Evolutionary conservation across 1,140 invertebrate genomes (phyloP), one percentile per base, ranked within the genome.

Genomic region (Cataglyphis hispanica): DNA sequence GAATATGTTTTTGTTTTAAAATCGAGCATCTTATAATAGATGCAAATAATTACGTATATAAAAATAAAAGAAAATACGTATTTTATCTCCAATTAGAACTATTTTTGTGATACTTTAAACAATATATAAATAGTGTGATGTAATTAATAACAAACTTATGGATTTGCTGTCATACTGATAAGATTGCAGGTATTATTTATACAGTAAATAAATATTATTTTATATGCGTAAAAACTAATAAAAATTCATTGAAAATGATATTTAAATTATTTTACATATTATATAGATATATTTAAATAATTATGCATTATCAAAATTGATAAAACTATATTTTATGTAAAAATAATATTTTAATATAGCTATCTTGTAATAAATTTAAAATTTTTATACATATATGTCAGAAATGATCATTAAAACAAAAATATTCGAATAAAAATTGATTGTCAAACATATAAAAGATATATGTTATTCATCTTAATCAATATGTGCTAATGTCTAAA

Each of bases 61-160:
- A 50, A 74, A 67, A 22, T 58, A 53, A 53, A 22, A 13, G 22
- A 22, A 58, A 25, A 10, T 25, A 72, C 40, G 50, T 76, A 69
- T 88, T 50, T 50, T 50, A 50, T 50, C 46, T 50, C 13, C 8
- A 5, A 80, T 25, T 67, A 31, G 13, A 72, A 78, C 13, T 85
- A 88, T 69, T 89, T 85, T 87, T 88, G 74, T 89, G 67, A 85
- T 22, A 75, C 31, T 78, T 61, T 8, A 61, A 75, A 22, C 6
- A 7, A 25, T 86, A 50, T 19, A 86, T 81, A 86, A 81, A 86
- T 16, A 22, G 69, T 25, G 6, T 50, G 43, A 63, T 85, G 46
- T 63, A 43, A 60, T 27, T 2, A 1, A 1, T 5, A 25, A 67
- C 1, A 27, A 61, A 46, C 27, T 1, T 37, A 25, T 53, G 10